phyloP scores from a whole-genome alignment of 2,113 vertebrate genomes.

The Oxygymnocypris stewartii region DNA sequence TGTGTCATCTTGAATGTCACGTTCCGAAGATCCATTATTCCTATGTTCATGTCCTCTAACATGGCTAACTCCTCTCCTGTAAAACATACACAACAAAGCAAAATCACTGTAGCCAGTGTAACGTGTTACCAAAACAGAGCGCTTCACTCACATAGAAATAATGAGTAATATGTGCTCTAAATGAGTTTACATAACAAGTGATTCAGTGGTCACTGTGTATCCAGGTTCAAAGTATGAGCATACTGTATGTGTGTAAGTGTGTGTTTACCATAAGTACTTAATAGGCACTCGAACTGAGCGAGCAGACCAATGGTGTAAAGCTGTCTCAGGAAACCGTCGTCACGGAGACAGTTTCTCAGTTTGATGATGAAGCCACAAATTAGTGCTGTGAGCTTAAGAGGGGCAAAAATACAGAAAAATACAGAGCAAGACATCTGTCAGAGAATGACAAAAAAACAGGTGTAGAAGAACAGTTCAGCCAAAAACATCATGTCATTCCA shows the following conservation, averaged over 20 bases:
- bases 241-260: neutral
- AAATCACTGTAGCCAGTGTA: constrained; percentile 7
- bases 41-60: constrained; percentile 98
- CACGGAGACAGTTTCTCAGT: constrained; percentile 94
- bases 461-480: neutral
- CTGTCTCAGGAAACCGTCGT: constrained; percentile 93
- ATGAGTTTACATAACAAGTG: neutral
- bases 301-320: constrained; percentile 97
- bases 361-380: constrained; percentile 98
- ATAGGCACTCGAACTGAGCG: constrained; percentile 94
- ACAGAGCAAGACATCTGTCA: constrained; percentile 44
- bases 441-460: neutral
- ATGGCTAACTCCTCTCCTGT: constrained; percentile 94
- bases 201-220: neutral
- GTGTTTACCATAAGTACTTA: constrained; percentile 92
- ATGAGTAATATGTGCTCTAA: neutral
- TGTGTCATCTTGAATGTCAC: constrained; percentile 98
- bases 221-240: constrained; percentile 11
- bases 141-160: neutral
- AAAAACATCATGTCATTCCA: neutral
- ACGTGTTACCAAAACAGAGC: neutral
- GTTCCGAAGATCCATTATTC: constrained; percentile 95
- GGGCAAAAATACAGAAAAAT: constrained; percentile 27
- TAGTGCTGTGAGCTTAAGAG: constrained; percentile 88
- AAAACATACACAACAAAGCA: constrained; percentile 34